These are phyloP conservation scores for Semnornis frantzii DNA, from an alignment of 2,113 vertebrate genomes.

Conservation along the genomic window DNA sequence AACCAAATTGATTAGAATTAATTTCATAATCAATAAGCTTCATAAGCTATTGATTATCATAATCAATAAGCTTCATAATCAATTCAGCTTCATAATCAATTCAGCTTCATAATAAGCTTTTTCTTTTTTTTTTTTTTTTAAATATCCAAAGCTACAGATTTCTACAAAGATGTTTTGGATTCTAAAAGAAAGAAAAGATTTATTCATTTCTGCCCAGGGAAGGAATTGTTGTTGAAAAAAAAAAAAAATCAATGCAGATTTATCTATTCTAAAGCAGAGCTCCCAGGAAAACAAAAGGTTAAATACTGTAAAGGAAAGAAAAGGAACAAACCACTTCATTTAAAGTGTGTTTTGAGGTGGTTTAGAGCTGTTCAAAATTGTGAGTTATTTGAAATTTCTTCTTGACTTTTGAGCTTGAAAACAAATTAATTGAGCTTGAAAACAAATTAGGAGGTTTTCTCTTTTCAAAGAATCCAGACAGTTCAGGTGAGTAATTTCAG, in stretches of 20 bases:
- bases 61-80: too few relatives aligned
- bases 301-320: background rate
- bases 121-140: too few relatives aligned
- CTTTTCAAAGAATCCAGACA: background rate
- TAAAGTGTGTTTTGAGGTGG: background rate
- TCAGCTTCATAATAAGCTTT: too few relatives aligned
- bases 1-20: background rate
- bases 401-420: background rate
- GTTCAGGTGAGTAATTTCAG: background rate
- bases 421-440: background rate
- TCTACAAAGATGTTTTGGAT: background rate
- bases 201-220: background rate
- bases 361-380: background rate
- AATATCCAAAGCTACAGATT: background rate
- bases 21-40: background rate
- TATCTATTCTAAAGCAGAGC: background rate
- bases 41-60: too few relatives aligned
- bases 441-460: background rate
- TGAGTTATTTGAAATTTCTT: background rate
- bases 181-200: background rate
- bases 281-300: background rate
- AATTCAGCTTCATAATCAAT: too few relatives aligned
- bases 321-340: background rate
- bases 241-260: background rate
- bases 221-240: fast-evolving